A percentile compares a stretch with the other conserved stretches of the same genome.
phyloP scores from a whole-genome alignment of 1,140 invertebrate species.

The Ips typographus region DNA sequence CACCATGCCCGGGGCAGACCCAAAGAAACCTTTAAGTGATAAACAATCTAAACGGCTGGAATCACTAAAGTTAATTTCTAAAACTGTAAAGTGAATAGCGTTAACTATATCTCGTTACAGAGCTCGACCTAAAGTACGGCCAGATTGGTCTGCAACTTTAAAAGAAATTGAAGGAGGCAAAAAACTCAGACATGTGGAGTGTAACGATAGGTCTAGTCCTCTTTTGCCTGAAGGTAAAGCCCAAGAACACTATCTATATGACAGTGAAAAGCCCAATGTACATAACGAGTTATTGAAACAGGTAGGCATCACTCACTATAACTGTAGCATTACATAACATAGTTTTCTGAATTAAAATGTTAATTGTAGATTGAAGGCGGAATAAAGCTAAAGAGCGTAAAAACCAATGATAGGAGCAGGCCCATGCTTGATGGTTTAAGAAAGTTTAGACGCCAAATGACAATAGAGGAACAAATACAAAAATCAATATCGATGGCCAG shows the following conservation, averaged over 20 bases:
- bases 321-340: background rate
- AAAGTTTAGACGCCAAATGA: slow-evolving; percentile 84
- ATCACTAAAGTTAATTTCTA: slow-evolving; percentile 48
- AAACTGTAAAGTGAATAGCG: background rate
- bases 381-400: slow-evolving; percentile 72
- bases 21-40: slow-evolving; percentile 55
- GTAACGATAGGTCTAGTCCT: slow-evolving; percentile 71
- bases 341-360: background rate
- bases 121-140: slow-evolving; percentile 74
- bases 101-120: slow-evolving; percentile 36
- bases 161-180: slow-evolving; percentile 81
- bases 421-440: slow-evolving; percentile 79
- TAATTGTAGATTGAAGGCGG: slow-evolving; percentile 68
- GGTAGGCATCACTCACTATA: slow-evolving; percentile 34
- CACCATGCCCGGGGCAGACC: slow-evolving; percentile 49
- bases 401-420: slow-evolving; percentile 83
- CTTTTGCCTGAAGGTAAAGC: slow-evolving; percentile 66
- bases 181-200: slow-evolving; percentile 76
- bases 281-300: slow-evolving; percentile 82
- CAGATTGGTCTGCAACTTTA: slow-evolving; percentile 88
- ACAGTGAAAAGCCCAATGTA: slow-evolving; percentile 83
- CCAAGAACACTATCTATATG: slow-evolving; percentile 78
- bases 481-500: slow-evolving; percentile 71
- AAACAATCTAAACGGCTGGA: slow-evolving; percentile 64
- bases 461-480: slow-evolving; percentile 83